Percentiles rank a stretch among this genome's conserved stretches.
phyloP scores from a whole-genome alignment of 1,140 invertebrate species.

The Cotesia glomerata region DNA sequence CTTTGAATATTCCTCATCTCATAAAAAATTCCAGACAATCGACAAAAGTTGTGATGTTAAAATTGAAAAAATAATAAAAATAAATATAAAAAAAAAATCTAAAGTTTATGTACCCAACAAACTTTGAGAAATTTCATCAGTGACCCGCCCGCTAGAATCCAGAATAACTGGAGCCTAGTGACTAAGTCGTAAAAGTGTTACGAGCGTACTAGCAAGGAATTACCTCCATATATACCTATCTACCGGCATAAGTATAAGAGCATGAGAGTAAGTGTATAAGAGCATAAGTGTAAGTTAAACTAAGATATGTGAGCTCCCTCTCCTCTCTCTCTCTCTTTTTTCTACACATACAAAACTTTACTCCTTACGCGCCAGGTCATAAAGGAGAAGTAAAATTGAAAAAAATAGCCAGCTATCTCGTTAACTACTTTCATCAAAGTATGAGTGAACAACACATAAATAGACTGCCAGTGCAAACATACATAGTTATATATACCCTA shows the following conservation, averaged over 20 bases:
- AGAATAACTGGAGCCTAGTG: neutral
- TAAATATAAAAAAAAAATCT: neutral
- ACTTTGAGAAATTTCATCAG: constrained; percentile 19
- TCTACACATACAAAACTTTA: too few relatives aligned
- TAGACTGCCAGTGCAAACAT: neutral
- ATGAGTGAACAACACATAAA: too few relatives aligned
- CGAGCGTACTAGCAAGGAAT: constrained; percentile 21
- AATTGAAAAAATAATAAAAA: neutral
- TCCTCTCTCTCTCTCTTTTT: too few relatives aligned
- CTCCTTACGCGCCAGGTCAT: too few relatives aligned
- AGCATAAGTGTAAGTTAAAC: neutral
- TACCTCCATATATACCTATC: neutral
- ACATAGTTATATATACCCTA: neutral
- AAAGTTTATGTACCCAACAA: neutral
- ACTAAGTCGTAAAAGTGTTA: constrained; percentile 25
- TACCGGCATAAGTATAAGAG: neutral
- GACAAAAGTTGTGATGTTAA: too few relatives aligned
- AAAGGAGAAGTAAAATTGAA: constrained; percentile 2
- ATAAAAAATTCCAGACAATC: too few relatives aligned
- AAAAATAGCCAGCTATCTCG: neutral
- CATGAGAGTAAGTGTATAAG: neutral
- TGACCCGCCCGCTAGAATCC: neutral
- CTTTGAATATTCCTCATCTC: too few relatives aligned
- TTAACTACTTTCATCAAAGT: too few relatives aligned
- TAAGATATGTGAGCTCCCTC: too few relatives aligned